These are phyloP conservation scores for Diaperis boleti DNA, from an alignment of 2,888 invertebrate genomes.

Conservation along the genomic window DNA sequence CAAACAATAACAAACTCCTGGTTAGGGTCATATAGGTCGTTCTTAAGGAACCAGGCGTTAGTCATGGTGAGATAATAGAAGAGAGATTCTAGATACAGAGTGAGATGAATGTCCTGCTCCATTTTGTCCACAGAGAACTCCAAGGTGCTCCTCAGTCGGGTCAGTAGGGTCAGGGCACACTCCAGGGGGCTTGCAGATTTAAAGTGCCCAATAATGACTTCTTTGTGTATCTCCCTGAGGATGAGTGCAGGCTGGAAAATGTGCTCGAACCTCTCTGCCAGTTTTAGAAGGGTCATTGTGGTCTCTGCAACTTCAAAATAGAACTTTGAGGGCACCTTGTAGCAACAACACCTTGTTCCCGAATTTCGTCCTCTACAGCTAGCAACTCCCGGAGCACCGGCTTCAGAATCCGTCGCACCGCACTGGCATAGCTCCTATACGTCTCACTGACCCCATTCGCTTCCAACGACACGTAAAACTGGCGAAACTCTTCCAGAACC, in stretches of 20 bases:
- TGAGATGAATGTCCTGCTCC: slow-evolving; percentile 61
- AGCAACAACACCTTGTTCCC: slow-evolving; percentile 55
- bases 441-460: slow-evolving; percentile 53
- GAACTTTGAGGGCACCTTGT: neutral
- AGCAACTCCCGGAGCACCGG: slow-evolving; percentile 56
- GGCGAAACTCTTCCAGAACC: slow-evolving; percentile 57
- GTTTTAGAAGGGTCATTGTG: slow-evolving; percentile 58
- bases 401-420: slow-evolving; percentile 54
- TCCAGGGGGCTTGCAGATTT: slow-evolving; percentile 46
- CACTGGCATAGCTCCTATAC: slow-evolving; percentile 57
- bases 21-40: slow-evolving; percentile 55
- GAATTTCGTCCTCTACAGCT: slow-evolving; percentile 56
- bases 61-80: slow-evolving; percentile 60
- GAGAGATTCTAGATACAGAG: slow-evolving; percentile 60
- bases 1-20: slow-evolving; percentile 61
- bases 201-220: slow-evolving; percentile 52
- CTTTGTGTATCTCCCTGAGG: slow-evolving; percentile 55
- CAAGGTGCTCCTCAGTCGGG: slow-evolving; percentile 55
- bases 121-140: slow-evolving; percentile 54
- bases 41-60: slow-evolving; percentile 61
- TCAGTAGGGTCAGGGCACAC: slow-evolving; percentile 56
- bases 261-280: slow-evolving; percentile 52
- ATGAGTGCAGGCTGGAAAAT: slow-evolving; percentile 56
- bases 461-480: slow-evolving; percentile 48
- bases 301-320: slow-evolving; percentile 55